These are phyloP conservation scores for Pycnonotus jocosus DNA, from an alignment of 2,113 vertebrate genomes.

Conservation along the genomic window DNA sequence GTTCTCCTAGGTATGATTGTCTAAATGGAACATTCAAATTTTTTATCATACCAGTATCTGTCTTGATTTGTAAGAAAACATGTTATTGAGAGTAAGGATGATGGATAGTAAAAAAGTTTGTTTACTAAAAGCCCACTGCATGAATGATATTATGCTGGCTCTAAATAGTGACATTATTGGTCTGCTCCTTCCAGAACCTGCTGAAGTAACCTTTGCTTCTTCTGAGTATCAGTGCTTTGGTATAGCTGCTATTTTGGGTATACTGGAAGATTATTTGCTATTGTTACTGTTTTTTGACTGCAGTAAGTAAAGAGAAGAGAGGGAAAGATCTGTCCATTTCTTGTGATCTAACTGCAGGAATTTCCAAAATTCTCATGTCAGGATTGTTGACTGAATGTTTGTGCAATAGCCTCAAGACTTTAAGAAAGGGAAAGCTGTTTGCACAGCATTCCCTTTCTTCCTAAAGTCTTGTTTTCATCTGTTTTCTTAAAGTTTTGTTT, in stretches of 20 bases:
- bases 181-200: background rate
- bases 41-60: background rate
- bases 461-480: no score
- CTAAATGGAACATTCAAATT: background rate
- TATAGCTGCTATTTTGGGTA: background rate
- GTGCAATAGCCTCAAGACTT: background rate
- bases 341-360: background rate
- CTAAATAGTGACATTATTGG: background rate
- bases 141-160: background rate
- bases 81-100: background rate
- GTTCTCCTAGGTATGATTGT: background rate
- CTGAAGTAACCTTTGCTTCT: background rate
- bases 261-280: background rate
- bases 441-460: no score
- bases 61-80: background rate
- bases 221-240: background rate
- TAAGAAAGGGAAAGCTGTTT: background rate
- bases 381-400: background rate
- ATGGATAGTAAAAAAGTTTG: background rate
- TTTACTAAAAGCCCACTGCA: fast-evolving
- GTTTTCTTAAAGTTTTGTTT: no score
- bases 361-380: background rate
- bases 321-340: background rate
- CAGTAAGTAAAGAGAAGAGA: background rate
- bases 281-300: background rate